phyloP scores from a whole-genome alignment of 2,888 invertebrate species.

The Drosophila paranaensis region DNA sequence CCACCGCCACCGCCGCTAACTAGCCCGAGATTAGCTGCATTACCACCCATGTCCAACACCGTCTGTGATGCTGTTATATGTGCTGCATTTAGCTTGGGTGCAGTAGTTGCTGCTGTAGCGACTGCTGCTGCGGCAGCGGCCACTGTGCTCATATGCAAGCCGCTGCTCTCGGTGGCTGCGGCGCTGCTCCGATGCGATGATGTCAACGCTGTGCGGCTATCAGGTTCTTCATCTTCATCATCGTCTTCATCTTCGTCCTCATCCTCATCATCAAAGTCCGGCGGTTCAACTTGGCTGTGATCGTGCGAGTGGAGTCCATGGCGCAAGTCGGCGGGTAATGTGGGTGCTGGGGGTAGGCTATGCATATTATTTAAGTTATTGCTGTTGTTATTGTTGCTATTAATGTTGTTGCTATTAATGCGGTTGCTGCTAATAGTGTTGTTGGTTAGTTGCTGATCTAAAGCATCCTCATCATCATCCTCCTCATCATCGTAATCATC shows the following conservation, averaged over 20 bases:
- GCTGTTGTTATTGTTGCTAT: constrained; percentile 33
- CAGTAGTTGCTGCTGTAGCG: constrained; percentile 67
- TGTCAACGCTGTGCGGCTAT: constrained; percentile 46
- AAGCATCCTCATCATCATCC: constrained; percentile 45
- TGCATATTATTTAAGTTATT: constrained; percentile 23
- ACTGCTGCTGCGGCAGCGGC: constrained; percentile 67
- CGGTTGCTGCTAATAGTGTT: constrained; percentile 41
- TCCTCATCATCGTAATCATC: constrained; percentile 50
- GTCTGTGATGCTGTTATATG: constrained; percentile 47
- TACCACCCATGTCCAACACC: constrained; percentile 58
- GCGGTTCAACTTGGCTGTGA: constrained; percentile 30
- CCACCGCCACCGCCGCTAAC: constrained; percentile 13
- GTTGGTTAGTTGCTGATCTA: constrained; percentile 44
- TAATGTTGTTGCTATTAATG: constrained; percentile 40
- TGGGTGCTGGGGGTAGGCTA: constrained; percentile 11
- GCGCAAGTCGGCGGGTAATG: constrained; percentile 52
- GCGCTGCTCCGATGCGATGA: constrained; percentile 50
- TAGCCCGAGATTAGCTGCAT: constrained; percentile 11
- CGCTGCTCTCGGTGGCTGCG: constrained; percentile 57
- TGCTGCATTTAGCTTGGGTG: constrained; percentile 59
- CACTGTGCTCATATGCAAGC: constrained; percentile 61
- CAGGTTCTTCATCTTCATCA: constrained; percentile 58
- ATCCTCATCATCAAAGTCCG: constrained; percentile 53
- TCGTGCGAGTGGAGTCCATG: constrained; percentile 40
- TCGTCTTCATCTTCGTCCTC: constrained; percentile 65